Evolutionary conservation across 2,113 vertebrate genomes (phyloP).

Genomic region (Brienomyrus longianalis): DNA sequence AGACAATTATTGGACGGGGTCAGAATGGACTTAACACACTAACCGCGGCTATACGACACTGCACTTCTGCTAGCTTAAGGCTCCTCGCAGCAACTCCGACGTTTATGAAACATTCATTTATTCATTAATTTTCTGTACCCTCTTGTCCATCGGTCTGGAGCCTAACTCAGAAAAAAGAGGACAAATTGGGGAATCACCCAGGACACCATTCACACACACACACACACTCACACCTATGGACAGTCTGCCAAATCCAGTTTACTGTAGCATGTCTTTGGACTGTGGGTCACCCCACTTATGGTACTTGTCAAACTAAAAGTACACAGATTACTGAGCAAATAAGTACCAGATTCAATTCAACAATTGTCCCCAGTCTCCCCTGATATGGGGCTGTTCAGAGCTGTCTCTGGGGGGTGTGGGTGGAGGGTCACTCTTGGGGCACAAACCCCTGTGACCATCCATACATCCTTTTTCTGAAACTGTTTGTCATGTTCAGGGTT

Average conservation of each 20-base stretch:
- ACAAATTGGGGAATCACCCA: neutral
- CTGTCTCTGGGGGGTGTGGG: neutral
- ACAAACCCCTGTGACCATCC: neutral
- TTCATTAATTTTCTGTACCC: neutral
- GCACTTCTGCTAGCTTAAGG: too few relatives aligned
- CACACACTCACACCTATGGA: too few relatives aligned
- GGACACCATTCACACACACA: neutral
- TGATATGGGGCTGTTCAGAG: neutral
- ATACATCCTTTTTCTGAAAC: too few relatives aligned
- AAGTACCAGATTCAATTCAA: neutral
- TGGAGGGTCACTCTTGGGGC: neutral
- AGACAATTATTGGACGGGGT: neutral
- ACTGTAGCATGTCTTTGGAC: neutral
- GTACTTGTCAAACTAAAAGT: neutral
- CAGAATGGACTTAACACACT: neutral
- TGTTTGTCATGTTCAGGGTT: too few relatives aligned
- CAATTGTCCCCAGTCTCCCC: neutral
- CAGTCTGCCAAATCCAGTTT: neutral
- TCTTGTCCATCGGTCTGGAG: neutral
- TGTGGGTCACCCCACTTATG: neutral
- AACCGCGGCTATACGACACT: too few relatives aligned
- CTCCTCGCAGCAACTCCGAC: neutral
- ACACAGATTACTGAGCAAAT: neutral
- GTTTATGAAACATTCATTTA: neutral
- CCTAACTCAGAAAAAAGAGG: neutral